Conservation (phyloP, 2,113 vertebrate species). For the Montifringilla adamsi region DNA sequence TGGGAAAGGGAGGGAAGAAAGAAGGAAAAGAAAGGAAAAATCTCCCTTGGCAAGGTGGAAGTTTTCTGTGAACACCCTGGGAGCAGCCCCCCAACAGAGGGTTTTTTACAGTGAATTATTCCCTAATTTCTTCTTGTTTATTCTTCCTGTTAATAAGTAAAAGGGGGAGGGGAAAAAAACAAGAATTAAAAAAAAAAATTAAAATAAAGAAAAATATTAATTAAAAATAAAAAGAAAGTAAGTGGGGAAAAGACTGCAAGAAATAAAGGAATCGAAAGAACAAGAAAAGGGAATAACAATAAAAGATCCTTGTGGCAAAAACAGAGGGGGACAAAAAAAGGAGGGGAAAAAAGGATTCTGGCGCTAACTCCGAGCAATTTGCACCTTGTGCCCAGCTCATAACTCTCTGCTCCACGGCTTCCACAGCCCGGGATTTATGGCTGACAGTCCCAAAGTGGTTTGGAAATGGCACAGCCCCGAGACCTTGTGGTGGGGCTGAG, state of each 20-base stretch:
- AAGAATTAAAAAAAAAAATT: neutral
- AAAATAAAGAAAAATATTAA: neutral
- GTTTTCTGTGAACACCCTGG: neutral
- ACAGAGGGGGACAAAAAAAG: accelerated
- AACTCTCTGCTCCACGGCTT: constrained; percentile 30
- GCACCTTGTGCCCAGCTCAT: constrained; percentile 59
- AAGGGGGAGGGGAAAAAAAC: neutral
- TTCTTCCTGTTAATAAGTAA: neutral
- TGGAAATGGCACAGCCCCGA: constrained; percentile 47
- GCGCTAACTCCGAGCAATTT: constrained; percentile 62
- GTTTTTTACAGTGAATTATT: neutral
- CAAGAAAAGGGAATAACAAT: neutral
- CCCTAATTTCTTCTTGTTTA: neutral
- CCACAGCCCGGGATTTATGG: constrained; percentile 56
- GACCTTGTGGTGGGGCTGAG: constrained; percentile 55
- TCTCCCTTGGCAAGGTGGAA: neutral
- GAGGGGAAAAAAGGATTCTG: neutral
- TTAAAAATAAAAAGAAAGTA: neutral
- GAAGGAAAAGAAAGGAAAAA: neutral
- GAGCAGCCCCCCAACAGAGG: neutral
- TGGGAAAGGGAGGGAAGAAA: neutral
- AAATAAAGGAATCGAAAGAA: neutral
- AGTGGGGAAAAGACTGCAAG: neutral
- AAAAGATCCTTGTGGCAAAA: neutral
- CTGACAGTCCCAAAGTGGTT: constrained; percentile 48